A percentile compares a stretch with the other conserved stretches of the same genome.
Evolutionary conservation across 2,113 vertebrate species (phyloP).

Genomic region (Neotoma lepida): DNA sequence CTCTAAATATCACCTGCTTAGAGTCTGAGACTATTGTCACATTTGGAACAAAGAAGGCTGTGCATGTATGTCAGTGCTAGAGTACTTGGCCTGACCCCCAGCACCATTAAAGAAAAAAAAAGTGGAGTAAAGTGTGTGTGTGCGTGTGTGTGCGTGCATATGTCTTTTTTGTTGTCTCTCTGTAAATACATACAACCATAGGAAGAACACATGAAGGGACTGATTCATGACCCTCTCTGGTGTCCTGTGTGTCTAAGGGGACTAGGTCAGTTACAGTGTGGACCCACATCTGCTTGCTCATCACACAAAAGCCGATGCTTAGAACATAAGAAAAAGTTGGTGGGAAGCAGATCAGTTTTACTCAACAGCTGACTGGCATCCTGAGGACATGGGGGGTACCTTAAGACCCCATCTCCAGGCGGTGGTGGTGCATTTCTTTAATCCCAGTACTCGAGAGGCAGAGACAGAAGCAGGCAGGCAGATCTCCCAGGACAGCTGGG

Average conservation of each 20-base stretch:
- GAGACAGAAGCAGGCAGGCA: not conserved
- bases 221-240: not conserved
- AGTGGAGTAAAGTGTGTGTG: not conserved
- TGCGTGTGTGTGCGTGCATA: not conserved
- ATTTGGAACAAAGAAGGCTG: not conserved
- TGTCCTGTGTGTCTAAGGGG: not conserved
- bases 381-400: not conserved
- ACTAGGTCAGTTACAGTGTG: not conserved
- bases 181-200: not conserved
- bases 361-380: not conserved
- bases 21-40: slow-evolving; percentile 8
- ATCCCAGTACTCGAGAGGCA: not conserved
- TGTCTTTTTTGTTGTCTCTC: not conserved
- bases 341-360: not conserved
- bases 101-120: not conserved
- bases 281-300: not conserved
- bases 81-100: not conserved
- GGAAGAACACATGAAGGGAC: not conserved
- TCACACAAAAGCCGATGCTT: not conserved
- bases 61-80: not conserved
- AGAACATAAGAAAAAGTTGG: not conserved
- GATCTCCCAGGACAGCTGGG: too few species aligned
- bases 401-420: not conserved
- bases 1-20: not conserved
- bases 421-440: not conserved